Conservation (phyloP, 2,797 vertebrate genomes). For the Adrianichthys oophorus region DNA sequence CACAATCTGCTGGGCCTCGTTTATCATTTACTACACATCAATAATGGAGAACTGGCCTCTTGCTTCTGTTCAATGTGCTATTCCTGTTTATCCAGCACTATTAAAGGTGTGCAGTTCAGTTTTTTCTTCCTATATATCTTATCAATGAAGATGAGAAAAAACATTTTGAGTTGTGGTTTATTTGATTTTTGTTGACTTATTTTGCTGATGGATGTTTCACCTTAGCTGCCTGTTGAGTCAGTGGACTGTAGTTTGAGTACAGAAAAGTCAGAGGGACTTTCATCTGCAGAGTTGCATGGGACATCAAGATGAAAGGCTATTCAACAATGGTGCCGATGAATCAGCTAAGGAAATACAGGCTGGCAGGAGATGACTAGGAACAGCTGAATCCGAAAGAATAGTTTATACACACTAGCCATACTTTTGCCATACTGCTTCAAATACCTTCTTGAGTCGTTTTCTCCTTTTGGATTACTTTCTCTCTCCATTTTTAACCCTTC, state of each 20-base stretch:
- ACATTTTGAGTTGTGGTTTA: not conserved
- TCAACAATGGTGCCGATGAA: too few relatives aligned
- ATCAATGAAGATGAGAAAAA: conserved; percentile 2
- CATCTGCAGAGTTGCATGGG: conserved; percentile 12
- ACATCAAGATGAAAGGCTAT: not conserved
- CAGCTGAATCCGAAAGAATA: not conserved
- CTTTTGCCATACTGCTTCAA: not conserved
- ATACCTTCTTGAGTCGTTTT: not conserved
- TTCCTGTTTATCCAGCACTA: conserved; percentile 39
- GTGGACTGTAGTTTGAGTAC: not conserved
- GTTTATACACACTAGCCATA: conserved; percentile 1
- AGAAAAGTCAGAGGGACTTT: conserved; percentile 19
- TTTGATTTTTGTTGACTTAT: not conserved
- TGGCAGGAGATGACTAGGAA: not conserved
- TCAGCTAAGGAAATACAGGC: not conserved
- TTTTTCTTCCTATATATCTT: conserved; percentile 1
- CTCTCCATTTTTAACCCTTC: conserved; percentile 9
- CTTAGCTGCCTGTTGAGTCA: conserved; percentile 23
- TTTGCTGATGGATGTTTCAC: conserved; percentile 10
- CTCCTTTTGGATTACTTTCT: not conserved
- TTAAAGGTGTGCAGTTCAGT: conserved; percentile 16
- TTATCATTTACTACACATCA: conserved; percentile 83
- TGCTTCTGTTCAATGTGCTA: conserved; percentile 61
- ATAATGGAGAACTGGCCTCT: conserved; percentile 75
- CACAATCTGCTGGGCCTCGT: conserved; percentile 83